Evolutionary conservation across 2,888 invertebrate genomes (phyloP).

Genomic region (Alcis repandata): DNA sequence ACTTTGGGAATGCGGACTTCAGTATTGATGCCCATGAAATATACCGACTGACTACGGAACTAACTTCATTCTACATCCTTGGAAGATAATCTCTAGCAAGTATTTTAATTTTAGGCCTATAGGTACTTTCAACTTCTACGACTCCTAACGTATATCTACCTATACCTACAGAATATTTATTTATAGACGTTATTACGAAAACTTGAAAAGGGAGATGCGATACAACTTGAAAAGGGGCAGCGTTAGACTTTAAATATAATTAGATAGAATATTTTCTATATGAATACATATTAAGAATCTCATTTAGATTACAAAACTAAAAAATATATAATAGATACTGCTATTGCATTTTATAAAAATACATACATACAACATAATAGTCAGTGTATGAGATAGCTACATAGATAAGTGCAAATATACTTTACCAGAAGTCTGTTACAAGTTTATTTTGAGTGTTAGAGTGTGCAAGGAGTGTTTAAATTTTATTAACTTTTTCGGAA

Average conservation of each 20-base stretch:
- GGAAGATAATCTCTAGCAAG: not conserved
- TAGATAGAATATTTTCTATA: not conserved
- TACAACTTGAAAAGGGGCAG: not conserved
- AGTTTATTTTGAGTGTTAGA: conserved; percentile 5
- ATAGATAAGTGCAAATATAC: conserved; percentile 8
- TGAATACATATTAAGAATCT: not conserved
- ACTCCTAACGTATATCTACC: not conserved
- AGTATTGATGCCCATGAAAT: not conserved
- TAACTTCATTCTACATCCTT: too few species aligned
- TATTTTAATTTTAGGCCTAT: not conserved
- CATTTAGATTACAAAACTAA: not conserved
- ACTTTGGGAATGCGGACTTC: not conserved
- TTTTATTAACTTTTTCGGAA: conserved; percentile 21
- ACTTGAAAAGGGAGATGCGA: not conserved
- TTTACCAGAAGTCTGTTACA: not conserved
- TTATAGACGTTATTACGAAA: not conserved
- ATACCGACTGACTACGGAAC: not conserved
- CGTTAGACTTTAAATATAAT: not conserved
- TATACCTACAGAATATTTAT: not conserved
- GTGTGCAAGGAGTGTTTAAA: conserved; percentile 13
- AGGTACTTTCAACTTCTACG: not conserved
- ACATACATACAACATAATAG: not conserved
- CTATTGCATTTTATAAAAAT: not conserved
- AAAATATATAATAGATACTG: not conserved
- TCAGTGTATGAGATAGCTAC: not conserved